A percentile compares a stretch with the other conserved stretches of the same genome.
These are phyloP conservation scores for Tanypteryx hageni DNA, from an alignment of 2,888 invertebrate genomes.

Conservation along the genomic window DNA sequence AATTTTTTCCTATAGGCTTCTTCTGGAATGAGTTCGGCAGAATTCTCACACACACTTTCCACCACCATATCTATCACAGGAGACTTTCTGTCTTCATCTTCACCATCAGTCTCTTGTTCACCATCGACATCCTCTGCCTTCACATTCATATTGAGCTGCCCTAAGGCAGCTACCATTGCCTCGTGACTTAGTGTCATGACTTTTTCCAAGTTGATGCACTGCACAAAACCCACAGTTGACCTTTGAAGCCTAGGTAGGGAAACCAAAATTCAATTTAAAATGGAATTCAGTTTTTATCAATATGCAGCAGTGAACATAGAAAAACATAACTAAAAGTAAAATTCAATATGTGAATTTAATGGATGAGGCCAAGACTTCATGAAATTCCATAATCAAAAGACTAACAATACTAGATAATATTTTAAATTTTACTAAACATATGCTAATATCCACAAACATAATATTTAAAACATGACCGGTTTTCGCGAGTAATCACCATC, in stretches of 20 bases:
- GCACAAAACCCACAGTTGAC: slow-evolving; percentile 71
- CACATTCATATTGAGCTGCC: slow-evolving; percentile 21
- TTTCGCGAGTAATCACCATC: too few relatives aligned
- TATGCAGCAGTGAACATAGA: too few relatives aligned
- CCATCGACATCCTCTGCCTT: slow-evolving; percentile 66
- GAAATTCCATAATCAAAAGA: too few relatives aligned
- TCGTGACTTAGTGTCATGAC: slow-evolving; percentile 73
- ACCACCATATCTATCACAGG: background rate
- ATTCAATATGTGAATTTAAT: too few relatives aligned
- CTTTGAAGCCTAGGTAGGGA: slow-evolving; percentile 70
- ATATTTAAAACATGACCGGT: too few relatives aligned
- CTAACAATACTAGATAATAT: too few relatives aligned
- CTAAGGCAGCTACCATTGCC: slow-evolving; percentile 69
- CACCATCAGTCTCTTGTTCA: slow-evolving; percentile 70
- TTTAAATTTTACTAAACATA: too few relatives aligned
- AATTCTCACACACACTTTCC: slow-evolving; percentile 71
- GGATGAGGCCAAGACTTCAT: too few relatives aligned
- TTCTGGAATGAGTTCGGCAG: slow-evolving; percentile 74
- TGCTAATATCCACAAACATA: too few relatives aligned
- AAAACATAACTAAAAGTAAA: too few relatives aligned
- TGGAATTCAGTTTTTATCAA: too few relatives aligned
- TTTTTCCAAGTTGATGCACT: slow-evolving; percentile 73
- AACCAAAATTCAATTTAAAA: too few relatives aligned
- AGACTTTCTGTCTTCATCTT: slow-evolving; percentile 59
- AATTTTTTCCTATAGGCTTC: slow-evolving; percentile 67